Conservation (phyloP, 2,797 vertebrate genomes). For the Argyrosomus regius region DNA sequence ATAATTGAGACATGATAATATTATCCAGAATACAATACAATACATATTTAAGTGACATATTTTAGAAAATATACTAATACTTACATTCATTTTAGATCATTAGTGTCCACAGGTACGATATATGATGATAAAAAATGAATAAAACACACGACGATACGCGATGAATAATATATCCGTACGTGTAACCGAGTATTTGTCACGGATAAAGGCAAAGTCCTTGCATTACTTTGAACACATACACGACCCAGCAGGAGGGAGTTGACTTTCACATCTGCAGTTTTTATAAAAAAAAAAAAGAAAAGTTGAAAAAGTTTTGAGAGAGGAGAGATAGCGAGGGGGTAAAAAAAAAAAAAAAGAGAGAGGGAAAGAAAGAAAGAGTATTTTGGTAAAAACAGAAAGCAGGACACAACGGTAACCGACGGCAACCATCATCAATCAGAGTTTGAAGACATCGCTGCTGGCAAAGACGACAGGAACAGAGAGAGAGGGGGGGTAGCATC, state of each 20-base stretch:
- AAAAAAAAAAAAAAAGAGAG: neutral
- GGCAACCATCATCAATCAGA: constrained; percentile 83
- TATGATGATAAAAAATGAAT: too few species aligned
- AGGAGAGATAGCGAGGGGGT: constrained; percentile 2
- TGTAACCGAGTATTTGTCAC: neutral
- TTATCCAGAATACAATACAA: too few species aligned
- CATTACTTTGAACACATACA: constrained; percentile 27
- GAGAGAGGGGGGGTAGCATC: constrained; percentile 35
- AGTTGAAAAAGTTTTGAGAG: constrained; percentile 65
- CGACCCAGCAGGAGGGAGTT: constrained; percentile 33
- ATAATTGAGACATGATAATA: too few species aligned
- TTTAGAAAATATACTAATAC: too few species aligned
- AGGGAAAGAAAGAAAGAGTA: constrained; percentile 35
- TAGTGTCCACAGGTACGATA: too few species aligned
- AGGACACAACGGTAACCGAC: constrained; percentile 78
- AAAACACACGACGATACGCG: too few species aligned
- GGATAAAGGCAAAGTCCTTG: constrained; percentile 5
- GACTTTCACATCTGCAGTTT: constrained; percentile 68
- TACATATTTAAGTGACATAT: too few species aligned
- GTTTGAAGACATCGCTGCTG: constrained; percentile 83
- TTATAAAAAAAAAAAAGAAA: constrained; percentile 33
- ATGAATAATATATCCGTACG: too few species aligned
- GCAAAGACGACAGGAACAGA: constrained; percentile 80
- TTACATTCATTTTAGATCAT: too few species aligned
- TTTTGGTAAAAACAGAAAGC: constrained; percentile 81